Evolutionary conservation across 2,888 invertebrate genomes (phyloP), one percentile per base, ranked within the genome.

Genomic region (Erebia ligea): DNA sequence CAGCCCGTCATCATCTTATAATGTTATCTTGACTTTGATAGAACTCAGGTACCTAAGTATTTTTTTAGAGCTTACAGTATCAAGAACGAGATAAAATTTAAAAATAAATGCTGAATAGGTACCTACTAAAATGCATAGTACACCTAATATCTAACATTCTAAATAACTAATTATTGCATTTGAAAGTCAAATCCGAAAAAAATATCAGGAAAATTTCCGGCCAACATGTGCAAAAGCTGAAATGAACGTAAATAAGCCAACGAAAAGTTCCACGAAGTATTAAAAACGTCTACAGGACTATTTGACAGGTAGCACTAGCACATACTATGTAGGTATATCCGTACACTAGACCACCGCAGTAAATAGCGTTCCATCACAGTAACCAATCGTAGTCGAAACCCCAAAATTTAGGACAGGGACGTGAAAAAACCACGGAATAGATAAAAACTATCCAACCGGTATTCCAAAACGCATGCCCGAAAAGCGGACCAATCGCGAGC

Each of bases 401-500:
- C 64, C 52, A 11, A 52, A n/a, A 40, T 15, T 52, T 17, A 34
- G 64, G 64, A 52, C 52, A 15, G 52, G 50, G 52, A 50, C 64
- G 64, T 34, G 64, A 68, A 68, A 61, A 61, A 52, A 68, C 61
- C 15, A 62, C 52, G 61, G 68, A 54, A 52, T n/a, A 57, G 67
- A 62, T 67, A 67, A 70, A 70, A 70, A 45, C 70, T 56, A 57
- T 50, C 68, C 68, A 68, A 68, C 68, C 72, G 64, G 64, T 64
- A 52, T 64, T 64, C 67, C 59, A 61, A 64, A 72, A 67, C 68
- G 73, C 71, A 73, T 54, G 59, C 59, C 61, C 64, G 17, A n/a
- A 65, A 69, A 67, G 34, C 63, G 52, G 63, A 57, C 76, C 75
- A 77, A 76, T 73, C 70, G 72, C 69, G 67, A 61, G 64, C 21